These are phyloP conservation scores for Molanna angustata DNA, from an alignment of 2,888 invertebrate species.

Conservation along the genomic window DNA sequence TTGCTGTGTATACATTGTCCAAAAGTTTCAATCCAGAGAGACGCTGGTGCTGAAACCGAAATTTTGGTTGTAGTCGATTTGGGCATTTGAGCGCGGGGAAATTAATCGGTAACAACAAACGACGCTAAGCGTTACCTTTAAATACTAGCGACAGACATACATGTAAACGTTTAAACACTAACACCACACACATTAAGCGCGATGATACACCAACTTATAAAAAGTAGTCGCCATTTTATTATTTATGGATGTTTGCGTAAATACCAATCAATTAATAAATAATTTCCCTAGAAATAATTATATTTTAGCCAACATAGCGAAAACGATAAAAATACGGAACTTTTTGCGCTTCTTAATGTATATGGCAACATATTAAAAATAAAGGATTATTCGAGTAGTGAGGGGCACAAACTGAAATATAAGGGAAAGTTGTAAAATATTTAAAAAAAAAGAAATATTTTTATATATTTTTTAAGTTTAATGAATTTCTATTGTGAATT, in stretches of 20 bases:
- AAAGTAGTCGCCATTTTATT: conserved; percentile 56
- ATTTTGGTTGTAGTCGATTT: conserved; percentile 14
- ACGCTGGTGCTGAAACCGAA: conserved; percentile 25
- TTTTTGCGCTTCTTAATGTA: conserved; percentile 7
- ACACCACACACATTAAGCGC: conserved; percentile 26
- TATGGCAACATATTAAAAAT: conserved; percentile 14
- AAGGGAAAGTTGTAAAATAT: too few relatives aligned
- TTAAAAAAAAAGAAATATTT: too few relatives aligned
- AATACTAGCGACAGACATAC: conserved; percentile 17
- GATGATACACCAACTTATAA: conserved; percentile 24
- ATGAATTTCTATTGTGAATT: too few relatives aligned
- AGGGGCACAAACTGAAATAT: too few relatives aligned
- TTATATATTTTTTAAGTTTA: too few relatives aligned
- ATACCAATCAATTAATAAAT: conserved; percentile 32
- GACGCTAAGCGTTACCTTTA: conserved; percentile 17
- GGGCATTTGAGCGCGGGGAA: conserved; percentile 14
- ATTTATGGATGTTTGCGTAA: conserved; percentile 44
- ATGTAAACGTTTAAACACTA: conserved; percentile 22
- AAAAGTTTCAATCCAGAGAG: conserved; percentile 17
- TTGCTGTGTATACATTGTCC: conserved; percentile 15
- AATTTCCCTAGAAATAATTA: conserved; percentile 30
- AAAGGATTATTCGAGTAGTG: neutral
- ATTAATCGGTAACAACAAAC: conserved; percentile 22
- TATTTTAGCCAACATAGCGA: conserved; percentile 24
- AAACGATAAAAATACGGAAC: conserved; percentile 21